Conservation (phyloP, 2,113 vertebrate genomes). For the Oryzias javanicus region DNA sequence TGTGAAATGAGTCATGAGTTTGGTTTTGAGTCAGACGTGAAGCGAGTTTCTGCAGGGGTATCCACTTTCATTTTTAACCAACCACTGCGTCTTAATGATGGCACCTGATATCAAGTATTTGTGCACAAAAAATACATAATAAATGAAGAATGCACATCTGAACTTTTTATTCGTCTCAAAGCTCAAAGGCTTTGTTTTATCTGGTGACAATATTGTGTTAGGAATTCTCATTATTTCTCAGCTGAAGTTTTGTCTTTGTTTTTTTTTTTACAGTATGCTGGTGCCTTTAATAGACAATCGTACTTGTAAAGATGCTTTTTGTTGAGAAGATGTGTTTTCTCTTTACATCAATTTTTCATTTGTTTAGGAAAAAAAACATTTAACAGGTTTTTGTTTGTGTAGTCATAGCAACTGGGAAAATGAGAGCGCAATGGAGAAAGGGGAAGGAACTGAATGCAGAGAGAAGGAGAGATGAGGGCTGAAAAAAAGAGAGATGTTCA, state of each 20-base stretch:
- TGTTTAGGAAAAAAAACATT: conserved; percentile 42
- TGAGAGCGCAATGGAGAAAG: conserved; percentile 42
- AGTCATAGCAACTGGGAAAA: conserved; percentile 48
- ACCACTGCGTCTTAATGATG: conserved; percentile 5
- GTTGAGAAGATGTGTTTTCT: conserved; percentile 36
- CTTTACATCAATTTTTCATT: conserved; percentile 54
- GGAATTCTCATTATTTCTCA: conserved; percentile 13
- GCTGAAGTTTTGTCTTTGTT: conserved; percentile 17
- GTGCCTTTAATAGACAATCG: conserved; percentile 19
- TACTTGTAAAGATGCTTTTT: conserved; percentile 28
- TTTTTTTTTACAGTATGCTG: conserved; percentile 2
- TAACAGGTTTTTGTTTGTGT: conserved; percentile 55
- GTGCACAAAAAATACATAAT: conserved; percentile 47
- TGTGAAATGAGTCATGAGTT: conserved; percentile 55
- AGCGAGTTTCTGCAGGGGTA: conserved; percentile 21
- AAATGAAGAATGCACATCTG: conserved; percentile 9
- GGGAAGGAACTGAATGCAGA: conserved; percentile 39
- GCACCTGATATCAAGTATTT: conserved; percentile 9
- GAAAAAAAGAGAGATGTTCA: conserved; percentile 62
- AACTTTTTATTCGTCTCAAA: neutral
- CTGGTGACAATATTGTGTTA: conserved; percentile 27
- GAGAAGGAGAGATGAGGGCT: conserved; percentile 24
- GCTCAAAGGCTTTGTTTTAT: conserved; percentile 31
- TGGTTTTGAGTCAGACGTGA: conserved; percentile 45
- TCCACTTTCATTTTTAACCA: conserved; percentile 31